Evolutionary conservation across 2,888 invertebrate species (phyloP).

Genomic region (Oscheius sp.): DNA sequence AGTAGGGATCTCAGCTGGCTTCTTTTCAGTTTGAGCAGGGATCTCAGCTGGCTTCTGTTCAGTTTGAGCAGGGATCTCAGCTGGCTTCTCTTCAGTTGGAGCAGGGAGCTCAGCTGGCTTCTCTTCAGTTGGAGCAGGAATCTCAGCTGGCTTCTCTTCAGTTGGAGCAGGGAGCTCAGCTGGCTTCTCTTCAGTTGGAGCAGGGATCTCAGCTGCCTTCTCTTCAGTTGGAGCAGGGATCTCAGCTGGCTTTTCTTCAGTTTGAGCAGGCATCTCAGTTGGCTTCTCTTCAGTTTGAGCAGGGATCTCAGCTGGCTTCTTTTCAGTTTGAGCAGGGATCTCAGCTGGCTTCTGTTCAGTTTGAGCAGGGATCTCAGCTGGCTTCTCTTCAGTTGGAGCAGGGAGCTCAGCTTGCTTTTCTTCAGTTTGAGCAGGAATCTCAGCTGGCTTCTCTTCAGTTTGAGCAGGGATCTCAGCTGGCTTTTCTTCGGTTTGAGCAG

Average conservation of each 20-base stretch:
- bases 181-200: not conserved
- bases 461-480: not conserved
- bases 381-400: not conserved
- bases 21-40: not conserved
- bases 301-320: not conserved
- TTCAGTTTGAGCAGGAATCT: not conserved
- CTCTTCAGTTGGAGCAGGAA: not conserved
- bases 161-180: not conserved
- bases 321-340: not conserved
- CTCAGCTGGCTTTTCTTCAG: not conserved
- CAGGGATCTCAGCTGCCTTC: not conserved
- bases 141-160: not conserved
- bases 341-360: not conserved
- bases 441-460: not conserved
- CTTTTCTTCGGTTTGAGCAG: not conserved
- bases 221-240: not conserved
- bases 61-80: not conserved
- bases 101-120: not conserved
- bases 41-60: not conserved
- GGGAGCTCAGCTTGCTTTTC: not conserved
- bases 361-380: not conserved
- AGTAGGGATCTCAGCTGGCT: not conserved
- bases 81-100: not conserved
- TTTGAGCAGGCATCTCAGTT: not conserved
- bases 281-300: constrained; percentile 1